Conservation (phyloP, 2,113 vertebrate genomes). For the Siniperca chuatsi region DNA sequence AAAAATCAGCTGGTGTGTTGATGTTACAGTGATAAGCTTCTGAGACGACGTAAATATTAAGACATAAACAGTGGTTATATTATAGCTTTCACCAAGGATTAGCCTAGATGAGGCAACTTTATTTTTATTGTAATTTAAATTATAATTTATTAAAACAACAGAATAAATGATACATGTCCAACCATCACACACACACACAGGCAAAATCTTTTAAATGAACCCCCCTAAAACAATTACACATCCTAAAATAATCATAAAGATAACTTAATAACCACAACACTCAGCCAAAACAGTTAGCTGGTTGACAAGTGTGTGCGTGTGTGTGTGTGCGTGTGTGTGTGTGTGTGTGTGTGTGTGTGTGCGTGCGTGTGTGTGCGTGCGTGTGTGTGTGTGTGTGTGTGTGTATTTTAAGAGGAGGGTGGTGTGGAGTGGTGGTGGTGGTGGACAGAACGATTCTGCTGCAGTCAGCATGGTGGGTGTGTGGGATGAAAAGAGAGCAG, state of each 20-base stretch:
- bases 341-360: too few species aligned
- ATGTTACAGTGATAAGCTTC: background rate
- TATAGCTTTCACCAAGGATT: background rate
- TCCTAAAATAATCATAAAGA: background rate
- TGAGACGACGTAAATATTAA: background rate
- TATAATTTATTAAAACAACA: background rate
- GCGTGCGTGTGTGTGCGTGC: background rate
- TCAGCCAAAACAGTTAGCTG: background rate
- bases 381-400: background rate
- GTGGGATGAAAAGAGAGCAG: background rate
- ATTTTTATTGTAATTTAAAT: background rate
- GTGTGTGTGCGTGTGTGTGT: background rate
- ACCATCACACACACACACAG: background rate
- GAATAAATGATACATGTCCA: background rate
- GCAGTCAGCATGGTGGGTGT: too few species aligned
- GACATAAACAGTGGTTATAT: background rate
- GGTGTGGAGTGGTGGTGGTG: too few species aligned
- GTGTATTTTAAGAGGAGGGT: background rate
- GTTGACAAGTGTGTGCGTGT: background rate
- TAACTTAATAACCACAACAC: background rate
- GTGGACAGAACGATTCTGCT: background rate
- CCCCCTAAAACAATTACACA: too few species aligned
- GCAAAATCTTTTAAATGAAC: background rate
- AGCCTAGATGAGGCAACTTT: background rate
- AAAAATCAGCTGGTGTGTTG: background rate